These are phyloP conservation scores for Chironomus tentans DNA, from an alignment of 2,888 invertebrate species.

Conservation along the genomic window DNA sequence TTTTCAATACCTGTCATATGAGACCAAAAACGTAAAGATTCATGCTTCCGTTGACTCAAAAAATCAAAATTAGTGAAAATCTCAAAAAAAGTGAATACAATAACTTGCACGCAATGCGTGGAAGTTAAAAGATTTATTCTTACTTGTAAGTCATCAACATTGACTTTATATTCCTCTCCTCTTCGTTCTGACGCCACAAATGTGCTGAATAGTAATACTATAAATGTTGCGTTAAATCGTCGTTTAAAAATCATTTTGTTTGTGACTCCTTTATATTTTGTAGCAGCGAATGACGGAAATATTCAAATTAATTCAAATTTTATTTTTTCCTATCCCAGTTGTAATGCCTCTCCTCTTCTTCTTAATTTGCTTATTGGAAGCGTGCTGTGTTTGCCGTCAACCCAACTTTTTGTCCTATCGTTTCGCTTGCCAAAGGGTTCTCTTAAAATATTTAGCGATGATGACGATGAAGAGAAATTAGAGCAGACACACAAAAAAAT, in stretches of 20 bases:
- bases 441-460: not conserved
- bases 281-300: not conserved
- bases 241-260: slow-evolving; percentile 22
- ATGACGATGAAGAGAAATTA: not conserved
- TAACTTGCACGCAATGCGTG: no score
- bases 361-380: not conserved
- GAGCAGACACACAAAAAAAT: not conserved
- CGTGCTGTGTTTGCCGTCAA: not conserved
- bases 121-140: no score
- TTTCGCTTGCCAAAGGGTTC: not conserved
- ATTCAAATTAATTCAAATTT: not conserved
- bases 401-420: not conserved
- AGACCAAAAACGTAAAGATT: no score
- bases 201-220: slow-evolving; percentile 1
- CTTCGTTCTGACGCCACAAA: not conserved
- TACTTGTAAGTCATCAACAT: slow-evolving; percentile 38
- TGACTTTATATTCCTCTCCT: slow-evolving; percentile 38
- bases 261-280: not conserved
- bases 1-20: no score
- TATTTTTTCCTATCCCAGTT: not conserved
- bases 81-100: no score
- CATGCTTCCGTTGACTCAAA: no score
- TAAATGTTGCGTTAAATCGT: not conserved
- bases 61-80: no score
- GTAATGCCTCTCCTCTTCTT: not conserved